Base-by-base conservation (phyloP, 1,140 invertebrate genomes). In the Drosophila melanogaster region DNA sequence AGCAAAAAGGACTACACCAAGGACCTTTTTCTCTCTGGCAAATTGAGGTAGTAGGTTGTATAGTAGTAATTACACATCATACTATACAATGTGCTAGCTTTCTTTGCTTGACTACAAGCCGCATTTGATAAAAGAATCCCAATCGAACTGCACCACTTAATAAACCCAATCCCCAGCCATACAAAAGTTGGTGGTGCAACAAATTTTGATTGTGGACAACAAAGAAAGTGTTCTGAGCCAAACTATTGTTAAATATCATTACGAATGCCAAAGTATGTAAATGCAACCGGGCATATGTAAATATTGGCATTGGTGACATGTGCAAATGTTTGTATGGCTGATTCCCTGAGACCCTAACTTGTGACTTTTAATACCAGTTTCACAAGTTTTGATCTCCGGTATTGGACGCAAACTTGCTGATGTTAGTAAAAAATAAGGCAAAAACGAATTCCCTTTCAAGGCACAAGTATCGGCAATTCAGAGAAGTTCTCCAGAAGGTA, bases 261-360 rank as follows among this genome's bases (percentile, higher is more conserved):
- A 17, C 10, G 22, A 47, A 22, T 30, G 55, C 17, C 19, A 54
- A 24, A 37, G 35, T 19, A 53, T 62, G 26, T 46, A 51, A 47
- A 73, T 65, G 12, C 54, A 44, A 10, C 55, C 26, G 41, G 55
- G 55, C 55, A 14, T 43, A 64, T 69, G 40, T 60, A 50, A 55
- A 51, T 65, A 86, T 90, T 87, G 79, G 85, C 69, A 84, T 89
- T 77, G 77, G 84, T 89, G 84, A 87, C 85, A 87, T 90, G 84
- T 89, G 84, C 84, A 89, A 90, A 90, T 92, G 91, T 92, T 92
- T 92, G 91, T 92, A 84, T 90, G 91, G 90, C 91, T 92, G 90
- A 92, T 92, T 92, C 91, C 91, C 91, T 92, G 91, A 92, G 91
- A 92, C 91, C 91, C 91, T 92, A 92, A 92, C 91, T 92, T 92